phyloP scores from a whole-genome alignment of 64 coral and sea anemone genomes.

The Hydrozoanthus tunicans region DNA sequence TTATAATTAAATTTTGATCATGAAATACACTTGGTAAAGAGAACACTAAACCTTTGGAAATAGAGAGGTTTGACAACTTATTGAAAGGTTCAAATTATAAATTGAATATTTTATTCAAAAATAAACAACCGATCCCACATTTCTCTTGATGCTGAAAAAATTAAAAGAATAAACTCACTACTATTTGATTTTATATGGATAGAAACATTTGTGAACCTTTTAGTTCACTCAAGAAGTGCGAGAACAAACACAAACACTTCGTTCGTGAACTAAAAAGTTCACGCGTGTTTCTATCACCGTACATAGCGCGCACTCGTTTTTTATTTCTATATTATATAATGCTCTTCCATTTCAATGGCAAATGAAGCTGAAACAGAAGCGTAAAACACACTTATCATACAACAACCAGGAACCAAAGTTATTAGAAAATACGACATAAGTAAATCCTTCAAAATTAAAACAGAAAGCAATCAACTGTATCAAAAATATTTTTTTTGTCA shows the following conservation, averaged over 20 bases:
- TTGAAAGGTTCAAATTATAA: neutral
- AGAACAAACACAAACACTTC: too few species aligned
- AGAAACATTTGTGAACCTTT: too few species aligned
- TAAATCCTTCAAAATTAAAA: neutral
- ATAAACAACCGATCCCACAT: neutral
- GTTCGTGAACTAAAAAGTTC: too few species aligned
- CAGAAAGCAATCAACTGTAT: neutral
- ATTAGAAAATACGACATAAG: neutral
- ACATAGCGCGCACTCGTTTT: too few species aligned
- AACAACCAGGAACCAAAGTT: neutral
- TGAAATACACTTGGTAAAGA: neutral
- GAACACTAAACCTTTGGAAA: constrained; percentile 24
- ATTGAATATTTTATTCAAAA: neutral
- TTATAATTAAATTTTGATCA: neutral
- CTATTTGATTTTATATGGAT: neutral
- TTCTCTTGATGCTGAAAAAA: neutral
- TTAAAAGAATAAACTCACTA: neutral
- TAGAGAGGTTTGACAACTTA: neutral
- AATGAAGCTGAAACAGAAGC: constrained; percentile 1
- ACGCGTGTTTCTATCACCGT: too few species aligned
- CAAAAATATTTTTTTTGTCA: too few species aligned
- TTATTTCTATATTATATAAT: neutral
- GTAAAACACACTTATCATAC: neutral
- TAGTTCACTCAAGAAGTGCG: too few species aligned
- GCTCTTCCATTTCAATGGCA: constrained; percentile 22